phyloP scores from a whole-genome alignment of 2,797 vertebrate genomes.

The Enteromius viviparus region DNA sequence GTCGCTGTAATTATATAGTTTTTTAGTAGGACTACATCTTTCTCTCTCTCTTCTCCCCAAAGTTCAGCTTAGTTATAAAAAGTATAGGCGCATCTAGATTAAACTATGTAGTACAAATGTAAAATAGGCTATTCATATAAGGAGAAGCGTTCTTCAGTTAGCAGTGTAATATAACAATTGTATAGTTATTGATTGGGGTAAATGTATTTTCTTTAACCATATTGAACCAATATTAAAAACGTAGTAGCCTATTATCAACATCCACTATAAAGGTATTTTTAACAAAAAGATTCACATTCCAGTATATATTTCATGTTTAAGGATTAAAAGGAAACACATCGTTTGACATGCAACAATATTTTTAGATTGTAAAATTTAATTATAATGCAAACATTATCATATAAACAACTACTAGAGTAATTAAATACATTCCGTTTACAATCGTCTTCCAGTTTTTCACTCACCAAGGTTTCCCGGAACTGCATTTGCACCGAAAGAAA shows the following conservation, averaged over 20 bases:
- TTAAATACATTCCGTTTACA: background rate
- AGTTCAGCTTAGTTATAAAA: background rate
- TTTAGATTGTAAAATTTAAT: background rate
- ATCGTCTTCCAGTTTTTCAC: background rate
- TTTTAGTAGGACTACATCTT: background rate
- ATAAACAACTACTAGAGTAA: background rate
- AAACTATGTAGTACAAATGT: background rate
- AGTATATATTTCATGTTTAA: background rate
- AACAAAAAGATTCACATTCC: background rate
- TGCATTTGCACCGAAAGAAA: background rate
- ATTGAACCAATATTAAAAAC: background rate
- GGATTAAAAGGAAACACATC: background rate
- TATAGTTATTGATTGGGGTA: background rate
- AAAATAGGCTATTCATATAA: background rate
- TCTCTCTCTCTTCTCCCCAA: background rate
- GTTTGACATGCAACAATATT: background rate
- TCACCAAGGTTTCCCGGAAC: constrained; percentile 6
- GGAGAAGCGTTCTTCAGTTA: background rate
- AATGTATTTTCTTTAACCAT: background rate
- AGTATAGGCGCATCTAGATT: background rate
- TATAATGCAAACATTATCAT: background rate
- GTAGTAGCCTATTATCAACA: background rate
- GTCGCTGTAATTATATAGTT: background rate
- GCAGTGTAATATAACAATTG: background rate
- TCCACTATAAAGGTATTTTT: background rate